Conservation (phyloP, 2,888 invertebrate genomes). For the Leptinotarsa peninsularis region DNA sequence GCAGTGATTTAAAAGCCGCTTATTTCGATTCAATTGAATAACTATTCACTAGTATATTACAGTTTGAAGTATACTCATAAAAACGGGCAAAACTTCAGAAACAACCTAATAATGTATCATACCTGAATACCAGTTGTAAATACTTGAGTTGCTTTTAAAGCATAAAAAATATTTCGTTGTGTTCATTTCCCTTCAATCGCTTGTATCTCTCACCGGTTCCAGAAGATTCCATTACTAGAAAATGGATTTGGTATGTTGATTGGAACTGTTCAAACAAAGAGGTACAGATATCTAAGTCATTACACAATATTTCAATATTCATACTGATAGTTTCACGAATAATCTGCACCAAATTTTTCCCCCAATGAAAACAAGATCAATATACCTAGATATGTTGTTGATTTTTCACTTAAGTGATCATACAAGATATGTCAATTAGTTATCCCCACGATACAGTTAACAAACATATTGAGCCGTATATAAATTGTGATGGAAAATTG, state of each 20-base stretch:
- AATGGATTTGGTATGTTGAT: slow-evolving; percentile 16
- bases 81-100: too few species aligned
- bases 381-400: neutral
- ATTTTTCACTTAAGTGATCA: slow-evolving; percentile 10
- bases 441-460: neutral
- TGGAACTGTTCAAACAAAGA: slow-evolving; percentile 13
- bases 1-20: too few species aligned
- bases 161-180: neutral
- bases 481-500: neutral
- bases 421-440: slow-evolving; percentile 22
- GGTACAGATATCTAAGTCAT: neutral
- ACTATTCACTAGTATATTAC: too few species aligned
- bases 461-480: slow-evolving; percentile 8
- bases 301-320: slow-evolving; percentile 12
- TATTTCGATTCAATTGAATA: too few species aligned
- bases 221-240: neutral
- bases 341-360: neutral
- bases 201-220: neutral
- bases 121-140: neutral
- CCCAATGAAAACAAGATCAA: slow-evolving; percentile 2
- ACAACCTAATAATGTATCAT: too few species aligned
- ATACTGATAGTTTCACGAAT: slow-evolving; percentile 3
- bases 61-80: too few species aligned
- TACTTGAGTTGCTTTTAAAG: neutral
- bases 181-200: neutral